These are phyloP conservation scores for Melanotaenia pygmaea DNA, from an alignment of 2,797 vertebrate species.

Conservation along the genomic window DNA sequence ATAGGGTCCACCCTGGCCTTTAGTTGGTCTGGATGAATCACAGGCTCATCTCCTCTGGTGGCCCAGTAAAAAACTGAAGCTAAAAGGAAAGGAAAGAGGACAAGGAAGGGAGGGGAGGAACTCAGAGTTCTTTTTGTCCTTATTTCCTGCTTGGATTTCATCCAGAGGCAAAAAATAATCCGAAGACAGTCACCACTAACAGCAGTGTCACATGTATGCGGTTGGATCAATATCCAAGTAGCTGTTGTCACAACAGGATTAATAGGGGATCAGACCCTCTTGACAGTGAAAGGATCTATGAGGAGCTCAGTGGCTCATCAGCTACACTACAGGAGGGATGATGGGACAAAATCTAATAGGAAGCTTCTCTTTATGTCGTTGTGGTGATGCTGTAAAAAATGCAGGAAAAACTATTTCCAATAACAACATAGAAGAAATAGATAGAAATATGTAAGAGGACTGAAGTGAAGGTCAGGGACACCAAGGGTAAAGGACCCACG, in stretches of 20 bases:
- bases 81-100: neutral
- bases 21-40: conserved; percentile 47
- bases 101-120: neutral
- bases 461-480: conserved; percentile 54
- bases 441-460: conserved; percentile 22
- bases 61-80: conserved; percentile 20
- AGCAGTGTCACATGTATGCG: conserved; percentile 17
- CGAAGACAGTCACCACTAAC: fast-evolving
- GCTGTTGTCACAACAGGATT: conserved; percentile 72
- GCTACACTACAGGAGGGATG: conserved; percentile 35
- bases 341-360: neutral
- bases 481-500: conserved; percentile 37
- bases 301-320: conserved; percentile 47
- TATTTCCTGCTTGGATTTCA: neutral
- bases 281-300: conserved; percentile 56
- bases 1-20: conserved; percentile 30
- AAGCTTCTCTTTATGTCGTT: neutral
- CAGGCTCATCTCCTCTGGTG: conserved; percentile 25
- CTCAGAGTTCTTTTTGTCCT: neutral
- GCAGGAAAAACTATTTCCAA: neutral
- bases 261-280: conserved; percentile 69
- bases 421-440: neutral
- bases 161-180: neutral
- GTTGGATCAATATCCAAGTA: conserved; percentile 73
- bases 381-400: neutral